Conservation (phyloP, 2,888 invertebrate genomes). For the Euplexia lucipara region DNA sequence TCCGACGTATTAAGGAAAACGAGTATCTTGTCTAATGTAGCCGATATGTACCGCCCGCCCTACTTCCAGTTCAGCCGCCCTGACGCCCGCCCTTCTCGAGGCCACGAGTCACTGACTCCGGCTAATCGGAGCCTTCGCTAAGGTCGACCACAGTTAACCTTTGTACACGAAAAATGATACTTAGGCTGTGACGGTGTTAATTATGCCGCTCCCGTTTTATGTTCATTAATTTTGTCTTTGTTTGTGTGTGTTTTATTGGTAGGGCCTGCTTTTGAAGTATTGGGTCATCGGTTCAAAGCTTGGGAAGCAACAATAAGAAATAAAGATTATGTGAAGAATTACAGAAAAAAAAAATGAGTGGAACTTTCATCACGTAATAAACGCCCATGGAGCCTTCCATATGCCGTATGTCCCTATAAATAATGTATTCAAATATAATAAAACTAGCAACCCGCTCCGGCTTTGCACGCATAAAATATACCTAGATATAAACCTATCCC, state of each 20-base stretch:
- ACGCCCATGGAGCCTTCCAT: too few species aligned
- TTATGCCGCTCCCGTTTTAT: constrained; percentile 16
- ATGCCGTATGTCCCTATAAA: too few species aligned
- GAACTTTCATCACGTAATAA: too few species aligned
- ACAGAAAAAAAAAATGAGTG: not conserved
- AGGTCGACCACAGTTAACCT: constrained; percentile 47
- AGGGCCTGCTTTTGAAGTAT: not conserved
- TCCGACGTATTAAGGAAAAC: constrained; percentile 4
- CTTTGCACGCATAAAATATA: too few species aligned
- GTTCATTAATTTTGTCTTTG: constrained; percentile 3
- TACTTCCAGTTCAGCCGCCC: constrained; percentile 49
- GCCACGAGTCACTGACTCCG: constrained; percentile 42
- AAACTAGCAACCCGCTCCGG: too few species aligned
- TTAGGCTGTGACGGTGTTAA: constrained; percentile 3
- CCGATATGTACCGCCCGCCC: constrained; percentile 27
- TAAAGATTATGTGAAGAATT: not conserved
- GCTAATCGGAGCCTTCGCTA: constrained; percentile 44
- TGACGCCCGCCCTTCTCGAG: constrained; percentile 47
- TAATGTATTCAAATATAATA: too few species aligned
- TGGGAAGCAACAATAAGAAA: not conserved
- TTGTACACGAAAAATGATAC: constrained; percentile 11
- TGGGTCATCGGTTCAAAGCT: not conserved
- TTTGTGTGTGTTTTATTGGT: not conserved
- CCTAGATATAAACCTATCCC: too few species aligned
- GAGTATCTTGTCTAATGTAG: constrained; percentile 7